Base-by-base conservation (phyloP, 1,140 invertebrate species). In the Ylistrum balloti region DNA sequence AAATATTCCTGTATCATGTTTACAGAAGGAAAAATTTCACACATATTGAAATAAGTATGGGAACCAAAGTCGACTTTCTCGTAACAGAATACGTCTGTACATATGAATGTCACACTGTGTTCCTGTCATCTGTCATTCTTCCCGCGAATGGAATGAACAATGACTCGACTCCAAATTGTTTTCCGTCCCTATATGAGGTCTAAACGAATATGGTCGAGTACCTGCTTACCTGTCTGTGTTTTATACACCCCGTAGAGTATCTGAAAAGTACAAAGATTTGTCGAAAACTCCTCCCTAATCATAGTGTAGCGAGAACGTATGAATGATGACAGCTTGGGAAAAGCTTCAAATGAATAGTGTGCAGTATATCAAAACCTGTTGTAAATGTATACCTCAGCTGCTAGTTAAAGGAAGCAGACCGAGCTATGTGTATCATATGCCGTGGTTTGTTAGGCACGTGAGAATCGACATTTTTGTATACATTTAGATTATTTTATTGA, bases 401-500 rank as follows among this genome's bases (percentile, higher is more conserved):
- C 22, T 74, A 74, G 9, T 11, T 74, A 17, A 74, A 28, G 28
- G 56, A 9, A 74, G 56, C 28, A 28, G n/a, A 74, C 56, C n/a
- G 13, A 38, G 35, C 22, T 11, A 5, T 74, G 22, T 74, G 56
- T 74, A 74, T 74, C 56, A 0, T 28, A n/a, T 74, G 56, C n/a
- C 28, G 9, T 11, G 56, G 56, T 74, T 74, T 74, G 22, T n/a
- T 74, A 74, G 22, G 56, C 56, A 28, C 56, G 28, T 74, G 56
- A n/a, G 56, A 74, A 74, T n/a, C 22, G 22, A 74, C 56, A 74
- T 74, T 74, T 74, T 74, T 74, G 56, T 74, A 11, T 74, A 74
- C 56, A 74, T 74, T 74, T 74, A 74, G 56, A 74, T 74, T 74
- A 17, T 74, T 74, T n/a, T 74, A 74, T 74, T 74, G 56, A 74